These are phyloP conservation scores for Ochotona curzoniae DNA, from an alignment of 2,113 vertebrate genomes.

Conservation along the genomic window DNA sequence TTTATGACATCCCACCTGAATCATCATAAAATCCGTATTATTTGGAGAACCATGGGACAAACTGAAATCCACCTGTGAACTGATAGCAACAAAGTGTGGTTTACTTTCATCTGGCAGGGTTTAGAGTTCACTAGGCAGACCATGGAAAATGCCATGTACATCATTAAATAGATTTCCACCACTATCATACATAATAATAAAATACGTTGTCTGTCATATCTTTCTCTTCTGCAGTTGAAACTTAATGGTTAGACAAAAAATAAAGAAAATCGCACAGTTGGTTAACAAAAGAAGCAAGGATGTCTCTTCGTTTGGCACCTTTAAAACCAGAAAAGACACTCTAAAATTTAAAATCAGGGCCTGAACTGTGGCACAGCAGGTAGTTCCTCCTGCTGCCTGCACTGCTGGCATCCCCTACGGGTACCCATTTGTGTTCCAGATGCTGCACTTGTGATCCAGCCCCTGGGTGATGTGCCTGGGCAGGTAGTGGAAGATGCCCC, in stretches of 20 bases:
- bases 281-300: neutral
- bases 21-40: slow-evolving; percentile 34
- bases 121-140: neutral
- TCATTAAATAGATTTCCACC: neutral
- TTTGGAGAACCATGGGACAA: neutral
- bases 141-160: neutral
- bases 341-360: no score
- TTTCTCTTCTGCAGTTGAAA: neutral
- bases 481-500: no score
- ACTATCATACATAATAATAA: neutral
- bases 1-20: neutral
- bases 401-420: no score
- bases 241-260: neutral
- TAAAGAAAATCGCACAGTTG: neutral
- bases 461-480: no score
- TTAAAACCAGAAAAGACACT: neutral
- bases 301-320: neutral
- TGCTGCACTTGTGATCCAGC: no score
- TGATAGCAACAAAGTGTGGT: neutral
- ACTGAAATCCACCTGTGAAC: slow-evolving; percentile 1
- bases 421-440: no score
- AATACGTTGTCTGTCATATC: neutral
- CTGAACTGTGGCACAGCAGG: no score
- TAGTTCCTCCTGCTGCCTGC: no score
- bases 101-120: neutral